Conservation (phyloP, 2,113 vertebrate species). For the Prionailurus bengalensis region DNA sequence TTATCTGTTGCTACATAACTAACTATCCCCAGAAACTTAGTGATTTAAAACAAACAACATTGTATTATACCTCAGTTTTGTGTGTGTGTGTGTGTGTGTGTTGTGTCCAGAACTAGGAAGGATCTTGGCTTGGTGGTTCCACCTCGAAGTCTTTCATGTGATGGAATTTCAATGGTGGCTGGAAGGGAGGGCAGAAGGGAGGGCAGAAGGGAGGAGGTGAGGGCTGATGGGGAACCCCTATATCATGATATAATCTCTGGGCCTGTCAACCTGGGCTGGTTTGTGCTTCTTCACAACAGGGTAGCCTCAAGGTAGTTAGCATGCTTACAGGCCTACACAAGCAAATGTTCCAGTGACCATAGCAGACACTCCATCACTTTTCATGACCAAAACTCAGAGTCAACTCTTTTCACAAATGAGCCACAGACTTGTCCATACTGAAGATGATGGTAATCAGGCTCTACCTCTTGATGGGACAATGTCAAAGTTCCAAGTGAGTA, state of each 20-base stretch:
- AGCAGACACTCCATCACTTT: not conserved
- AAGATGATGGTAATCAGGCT: not conserved
- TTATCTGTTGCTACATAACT: not conserved
- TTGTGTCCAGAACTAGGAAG: not conserved
- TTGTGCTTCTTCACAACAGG: not conserved
- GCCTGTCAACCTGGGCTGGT: not conserved
- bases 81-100: too few relatives aligned
- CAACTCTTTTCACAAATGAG: not conserved
- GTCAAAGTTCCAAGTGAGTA: not conserved
- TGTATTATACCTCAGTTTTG: not conserved
- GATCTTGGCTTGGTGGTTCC: not conserved
- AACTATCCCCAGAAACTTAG: not conserved
- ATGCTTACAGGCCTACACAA: fast-evolving
- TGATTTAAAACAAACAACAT: not conserved
- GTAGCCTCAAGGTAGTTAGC: not conserved
- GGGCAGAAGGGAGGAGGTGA: not conserved
- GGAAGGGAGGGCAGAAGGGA: not conserved
- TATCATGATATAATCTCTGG: not conserved
- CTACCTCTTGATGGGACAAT: not conserved
- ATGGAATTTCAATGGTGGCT: not conserved
- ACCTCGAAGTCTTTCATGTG: not conserved
- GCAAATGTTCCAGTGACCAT: not conserved
- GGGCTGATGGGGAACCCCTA: not conserved
- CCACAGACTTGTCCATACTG: not conserved
- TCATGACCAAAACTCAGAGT: not conserved